phyloP scores from a whole-genome alignment of 2,797 vertebrate species.

The Botia almorhae region DNA sequence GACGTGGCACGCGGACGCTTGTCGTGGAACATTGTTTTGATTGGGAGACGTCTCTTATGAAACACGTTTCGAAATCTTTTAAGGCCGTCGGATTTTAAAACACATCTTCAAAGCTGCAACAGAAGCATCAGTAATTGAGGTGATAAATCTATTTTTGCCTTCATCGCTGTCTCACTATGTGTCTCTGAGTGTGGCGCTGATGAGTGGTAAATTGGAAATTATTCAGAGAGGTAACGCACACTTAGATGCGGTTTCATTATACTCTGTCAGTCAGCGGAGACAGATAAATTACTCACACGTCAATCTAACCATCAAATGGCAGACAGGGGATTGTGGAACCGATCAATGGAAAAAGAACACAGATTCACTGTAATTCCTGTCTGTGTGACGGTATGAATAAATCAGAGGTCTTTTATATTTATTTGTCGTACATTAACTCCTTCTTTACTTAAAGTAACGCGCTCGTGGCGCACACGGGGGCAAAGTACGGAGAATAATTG shows the following conservation, averaged over 20 bases:
- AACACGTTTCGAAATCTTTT: slow-evolving; percentile 72
- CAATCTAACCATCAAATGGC: slow-evolving; percentile 81
- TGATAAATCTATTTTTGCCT: slow-evolving; percentile 77
- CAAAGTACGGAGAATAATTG: slow-evolving; percentile 75
- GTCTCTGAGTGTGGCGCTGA: slow-evolving; percentile 83
- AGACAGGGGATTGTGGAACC: slow-evolving; percentile 73
- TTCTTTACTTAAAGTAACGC: slow-evolving; percentile 71
- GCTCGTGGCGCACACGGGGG: slow-evolving; percentile 68
- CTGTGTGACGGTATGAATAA: slow-evolving; percentile 63
- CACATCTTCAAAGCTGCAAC: slow-evolving; percentile 82
- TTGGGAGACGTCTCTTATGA: slow-evolving; percentile 32
- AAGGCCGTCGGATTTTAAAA: slow-evolving; percentile 81
- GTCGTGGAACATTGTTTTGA: slow-evolving; percentile 33
- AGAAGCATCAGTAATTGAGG: slow-evolving; percentile 84
- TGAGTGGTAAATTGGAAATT: slow-evolving; percentile 92
- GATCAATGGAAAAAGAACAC: slow-evolving; percentile 69
- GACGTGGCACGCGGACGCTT: background rate
- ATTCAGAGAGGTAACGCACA: slow-evolving; percentile 81
- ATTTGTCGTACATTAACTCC: slow-evolving; percentile 61
- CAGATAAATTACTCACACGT: slow-evolving; percentile 86
- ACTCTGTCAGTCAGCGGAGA: slow-evolving; percentile 86
- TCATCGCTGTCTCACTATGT: slow-evolving; percentile 46
- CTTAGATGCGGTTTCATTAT: slow-evolving; percentile 85
- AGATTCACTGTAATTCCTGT: slow-evolving; percentile 58
- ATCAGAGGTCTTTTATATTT: slow-evolving; percentile 65